These are phyloP conservation scores for Luperina testacea DNA, from an alignment of 2,888 invertebrate genomes.

Conservation along the genomic window DNA sequence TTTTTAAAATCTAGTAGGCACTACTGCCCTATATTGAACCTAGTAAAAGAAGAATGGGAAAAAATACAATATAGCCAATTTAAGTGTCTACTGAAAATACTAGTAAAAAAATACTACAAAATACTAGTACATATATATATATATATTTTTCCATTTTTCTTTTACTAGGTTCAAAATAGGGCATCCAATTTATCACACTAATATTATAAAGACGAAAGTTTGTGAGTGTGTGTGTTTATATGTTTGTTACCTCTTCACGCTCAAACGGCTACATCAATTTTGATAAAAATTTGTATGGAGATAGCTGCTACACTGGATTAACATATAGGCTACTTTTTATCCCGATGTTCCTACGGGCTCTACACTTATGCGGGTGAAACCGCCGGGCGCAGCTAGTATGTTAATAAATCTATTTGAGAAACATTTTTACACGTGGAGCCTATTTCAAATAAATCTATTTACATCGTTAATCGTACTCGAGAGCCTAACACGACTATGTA, in stretches of 20 bases:
- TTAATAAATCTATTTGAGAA: neutral
- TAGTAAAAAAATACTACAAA: neutral
- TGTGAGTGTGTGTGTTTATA: too few species aligned
- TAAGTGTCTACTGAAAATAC: neutral
- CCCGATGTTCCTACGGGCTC: too few species aligned
- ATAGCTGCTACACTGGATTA: too few species aligned
- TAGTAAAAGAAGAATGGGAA: neutral
- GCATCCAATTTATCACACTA: neutral
- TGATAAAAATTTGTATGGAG: too few species aligned
- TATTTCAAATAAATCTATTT: constrained; percentile 36
- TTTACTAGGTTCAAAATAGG: neutral
- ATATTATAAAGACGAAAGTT: too few species aligned
- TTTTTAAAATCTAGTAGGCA: neutral
- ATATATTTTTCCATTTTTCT: neutral
- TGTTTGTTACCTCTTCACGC: too few species aligned
- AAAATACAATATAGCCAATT: neutral
- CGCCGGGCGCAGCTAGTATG: neutral
- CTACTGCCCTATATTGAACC: neutral
- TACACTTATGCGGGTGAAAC: too few species aligned
- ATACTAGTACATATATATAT: neutral
- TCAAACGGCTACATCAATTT: too few species aligned
- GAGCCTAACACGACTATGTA: constrained; percentile 21
- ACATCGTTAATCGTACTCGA: constrained; percentile 20
- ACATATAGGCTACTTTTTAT: too few species aligned
- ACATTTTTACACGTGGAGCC: constrained; percentile 12